Base-by-base conservation (phyloP, 1,140 invertebrate species). In the Holotrichia oblita region DNA sequence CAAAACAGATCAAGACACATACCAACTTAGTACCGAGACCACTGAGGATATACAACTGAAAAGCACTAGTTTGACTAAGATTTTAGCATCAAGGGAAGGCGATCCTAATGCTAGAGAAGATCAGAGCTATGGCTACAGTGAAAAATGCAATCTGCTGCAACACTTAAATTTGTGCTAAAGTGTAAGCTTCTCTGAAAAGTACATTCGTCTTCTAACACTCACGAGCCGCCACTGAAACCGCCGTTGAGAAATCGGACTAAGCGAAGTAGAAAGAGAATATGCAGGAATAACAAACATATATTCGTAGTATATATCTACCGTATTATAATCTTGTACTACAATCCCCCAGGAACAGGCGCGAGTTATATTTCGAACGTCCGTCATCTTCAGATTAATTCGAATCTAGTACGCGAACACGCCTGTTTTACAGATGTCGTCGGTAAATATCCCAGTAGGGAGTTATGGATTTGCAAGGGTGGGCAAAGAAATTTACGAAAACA, bases 321-420 rank as follows among this genome's bases (percentile, higher is more conserved):
- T 69, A 69, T 69, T 69, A 69, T 34, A 69, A 69, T 69, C 10
- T 27, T 14, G 20, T 34, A 34, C 27, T 34, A 34, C 27, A 34
- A 34, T 69, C 61, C 27, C 61, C 22, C 7, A 27, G 61, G 61
- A 69, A 69, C 24, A 69, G 22, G 12, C 24, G 12, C 61, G 22
- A 69, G 17, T 20, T 9, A 22, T 4, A 20, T 69, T 69, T 69
- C 61, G 61, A 69, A 69, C 61, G 61, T 69, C 48, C 61, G 61
- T 69, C 61, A 69, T 69, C 61, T 69, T 69, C 61, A 69, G 12
- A 69, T 69, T 69, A 69, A 69, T 69, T 27, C 22, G 22, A 27
- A 69, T 34, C 61, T 69, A 69, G 27, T 34, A 34, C 61, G 22
- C 8, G 61, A 14, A 17, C 48, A 34, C 44, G 44, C 6, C 2